Evolutionary conservation across 2,113 vertebrate genomes (phyloP), one percentile per base, ranked within the genome.

Genomic region (Apteryx mantelli): DNA sequence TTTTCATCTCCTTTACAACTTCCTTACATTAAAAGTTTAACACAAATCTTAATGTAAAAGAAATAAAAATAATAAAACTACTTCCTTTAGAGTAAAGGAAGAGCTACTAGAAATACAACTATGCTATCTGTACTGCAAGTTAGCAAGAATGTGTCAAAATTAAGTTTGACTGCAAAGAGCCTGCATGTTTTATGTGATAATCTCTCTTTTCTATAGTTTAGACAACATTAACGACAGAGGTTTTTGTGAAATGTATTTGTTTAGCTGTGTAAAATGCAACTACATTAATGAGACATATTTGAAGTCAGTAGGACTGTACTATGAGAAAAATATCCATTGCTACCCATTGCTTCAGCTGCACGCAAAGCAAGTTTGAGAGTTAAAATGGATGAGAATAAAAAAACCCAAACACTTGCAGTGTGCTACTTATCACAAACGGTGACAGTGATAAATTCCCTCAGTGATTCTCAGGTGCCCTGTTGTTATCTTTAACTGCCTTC

Each of bases 401-500:
- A 36, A 22, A 12, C 61, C 42, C 61, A 86, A 93, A 83, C 76
- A 18, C 66, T 94, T 75, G 70, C 90, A 26, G 48, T 40, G 79
- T 83, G 93, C 85, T 94, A 52, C 95, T 94, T 95, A 97, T 95
- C 89, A 77, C 89, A 95, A 87, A 81, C 86, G 85, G 91, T 96
- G 95, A 95, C 96, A 95, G 96, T 96, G 95, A 97, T 93, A 97
- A 97, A 97, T 97, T 97, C 96, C 95, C 95, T 85, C 90, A 94
- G 96, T 93, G 97, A 96, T 91, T 96, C 95, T 96, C 96, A 96
- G 96, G 93, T 98, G 96, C 90, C 95, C 95, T 88, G 91, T 95
- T 97, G 97, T 97, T 97, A 98, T 97, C 95, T 97, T 93, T 88
- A 97, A 91, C 97, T 95, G 96, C 91, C 95, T 97, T 93, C 95